Evolutionary conservation across 2,888 invertebrate genomes (phyloP).

Genomic region (Ditylenchus weischeri): DNA sequence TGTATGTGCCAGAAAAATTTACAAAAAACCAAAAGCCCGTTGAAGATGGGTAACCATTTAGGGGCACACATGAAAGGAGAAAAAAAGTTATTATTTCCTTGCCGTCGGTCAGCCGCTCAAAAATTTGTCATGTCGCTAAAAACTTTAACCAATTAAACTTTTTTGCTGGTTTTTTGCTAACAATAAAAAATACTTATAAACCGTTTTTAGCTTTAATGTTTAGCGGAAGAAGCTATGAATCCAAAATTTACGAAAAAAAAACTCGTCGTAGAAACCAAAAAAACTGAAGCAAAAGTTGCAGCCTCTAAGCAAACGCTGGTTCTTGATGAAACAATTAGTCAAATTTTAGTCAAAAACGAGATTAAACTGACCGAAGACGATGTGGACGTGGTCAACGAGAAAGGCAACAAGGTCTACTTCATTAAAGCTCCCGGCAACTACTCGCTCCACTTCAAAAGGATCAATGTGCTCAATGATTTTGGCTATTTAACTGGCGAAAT

Average conservation of each 20-base stretch:
- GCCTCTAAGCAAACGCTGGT: neutral
- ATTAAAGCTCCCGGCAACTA: constrained; percentile 58
- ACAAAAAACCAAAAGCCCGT: too few species aligned
- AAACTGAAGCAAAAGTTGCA: neutral
- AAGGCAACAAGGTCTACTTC: constrained; percentile 54
- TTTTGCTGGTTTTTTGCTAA: too few species aligned
- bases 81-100: too few species aligned
- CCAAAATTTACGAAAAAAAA: too few species aligned
- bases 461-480: constrained; percentile 29
- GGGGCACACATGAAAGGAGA: too few species aligned
- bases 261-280: too few species aligned
- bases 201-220: neutral
- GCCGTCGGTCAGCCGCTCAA: too few species aligned
- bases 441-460: constrained; percentile 47
- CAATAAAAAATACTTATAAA: too few species aligned
- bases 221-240: neutral
- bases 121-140: too few species aligned
- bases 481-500: constrained; percentile 54
- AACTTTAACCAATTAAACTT: too few species aligned
- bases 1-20: too few species aligned
- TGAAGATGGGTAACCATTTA: too few species aligned
- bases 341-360: constrained; percentile 53
- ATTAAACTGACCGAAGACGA: constrained; percentile 56
- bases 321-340: neutral
- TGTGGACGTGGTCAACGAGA: constrained; percentile 52